Percentiles rank a stretch among this genome's conserved stretches.
phyloP scores from a whole-genome alignment of 2,113 vertebrate genomes.

The Odontophorus gujanensis region DNA sequence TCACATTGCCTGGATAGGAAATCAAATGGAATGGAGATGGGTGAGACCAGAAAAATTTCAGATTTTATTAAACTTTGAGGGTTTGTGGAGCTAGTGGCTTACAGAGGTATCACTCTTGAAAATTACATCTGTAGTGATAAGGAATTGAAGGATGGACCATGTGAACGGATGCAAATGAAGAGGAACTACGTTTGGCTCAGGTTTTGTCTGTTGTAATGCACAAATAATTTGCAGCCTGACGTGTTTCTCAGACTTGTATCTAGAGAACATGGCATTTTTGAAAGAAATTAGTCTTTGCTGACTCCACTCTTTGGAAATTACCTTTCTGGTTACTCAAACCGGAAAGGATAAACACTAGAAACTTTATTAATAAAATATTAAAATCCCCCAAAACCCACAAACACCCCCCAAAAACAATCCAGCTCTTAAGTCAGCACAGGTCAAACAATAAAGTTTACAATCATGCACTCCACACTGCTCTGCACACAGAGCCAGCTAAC shows the following conservation, averaged over 20 bases:
- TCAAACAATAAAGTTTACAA: constrained; percentile 55
- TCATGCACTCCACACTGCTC: neutral
- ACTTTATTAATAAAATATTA: constrained; percentile 64
- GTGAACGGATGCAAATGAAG: neutral
- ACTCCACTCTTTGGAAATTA: constrained; percentile 34
- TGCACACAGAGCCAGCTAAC: neutral
- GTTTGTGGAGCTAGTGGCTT: neutral
- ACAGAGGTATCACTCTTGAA: neutral
- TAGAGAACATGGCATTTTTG: neutral
- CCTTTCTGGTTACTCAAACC: constrained; percentile 46
- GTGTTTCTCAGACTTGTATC: neutral
- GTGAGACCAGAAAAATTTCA: constrained; percentile 11
- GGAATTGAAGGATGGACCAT: neutral
- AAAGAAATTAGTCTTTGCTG: constrained; percentile 13
- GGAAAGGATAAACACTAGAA: constrained; percentile 55
- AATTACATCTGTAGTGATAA: neutral
- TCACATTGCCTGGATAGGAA: constrained; percentile 35
- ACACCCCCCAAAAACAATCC: neutral
- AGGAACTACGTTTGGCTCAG: neutral
- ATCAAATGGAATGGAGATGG: neutral
- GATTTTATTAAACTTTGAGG: constrained; percentile 23
- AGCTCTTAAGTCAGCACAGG: constrained; percentile 37
- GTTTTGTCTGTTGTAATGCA: neutral
- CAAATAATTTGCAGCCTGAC: neutral
- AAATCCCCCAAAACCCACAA: neutral